These are phyloP conservation scores for Spatula clypeata DNA, from an alignment of 2,797 vertebrate species.

Conservation along the genomic window DNA sequence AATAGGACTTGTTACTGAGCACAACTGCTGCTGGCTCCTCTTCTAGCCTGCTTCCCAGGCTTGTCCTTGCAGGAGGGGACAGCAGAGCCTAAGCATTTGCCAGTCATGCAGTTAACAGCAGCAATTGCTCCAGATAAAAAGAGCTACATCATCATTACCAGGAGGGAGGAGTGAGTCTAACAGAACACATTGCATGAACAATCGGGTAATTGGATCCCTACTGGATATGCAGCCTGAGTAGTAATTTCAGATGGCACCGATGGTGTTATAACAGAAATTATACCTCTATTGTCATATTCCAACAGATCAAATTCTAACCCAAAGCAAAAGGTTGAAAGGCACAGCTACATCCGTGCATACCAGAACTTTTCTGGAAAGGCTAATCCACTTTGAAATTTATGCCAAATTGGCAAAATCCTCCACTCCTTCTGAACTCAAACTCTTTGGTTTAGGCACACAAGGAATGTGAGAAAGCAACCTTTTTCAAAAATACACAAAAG, in stretches of 20 bases:
- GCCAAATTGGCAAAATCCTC: slow-evolving; percentile 8
- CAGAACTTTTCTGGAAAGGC: slow-evolving; percentile 27
- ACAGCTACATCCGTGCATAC: background rate
- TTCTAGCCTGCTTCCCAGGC: background rate
- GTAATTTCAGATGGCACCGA: slow-evolving; percentile 31
- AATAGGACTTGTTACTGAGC: background rate
- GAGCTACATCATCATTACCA: slow-evolving; percentile 43
- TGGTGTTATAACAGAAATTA: slow-evolving; percentile 38
- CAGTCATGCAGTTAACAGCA: background rate
- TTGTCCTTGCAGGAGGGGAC: slow-evolving; percentile 21
- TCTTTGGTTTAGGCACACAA: background rate
- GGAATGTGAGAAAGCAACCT: background rate
- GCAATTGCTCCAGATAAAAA: slow-evolving; percentile 58
- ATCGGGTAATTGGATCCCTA: slow-evolving; percentile 32
- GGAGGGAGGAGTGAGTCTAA: slow-evolving; percentile 18
- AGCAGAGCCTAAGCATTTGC: background rate
- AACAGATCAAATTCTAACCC: background rate
- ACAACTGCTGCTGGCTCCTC: background rate
- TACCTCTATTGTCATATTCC: background rate
- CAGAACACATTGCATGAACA: slow-evolving; percentile 37
- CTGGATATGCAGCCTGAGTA: slow-evolving; percentile 42
- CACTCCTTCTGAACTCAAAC: background rate
- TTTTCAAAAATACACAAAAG: background rate
- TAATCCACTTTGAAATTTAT: slow-evolving; percentile 15
- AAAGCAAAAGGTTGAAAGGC: background rate